Base-by-base conservation (phyloP, 1,140 invertebrate species). In the Coptotermes formosanus region DNA sequence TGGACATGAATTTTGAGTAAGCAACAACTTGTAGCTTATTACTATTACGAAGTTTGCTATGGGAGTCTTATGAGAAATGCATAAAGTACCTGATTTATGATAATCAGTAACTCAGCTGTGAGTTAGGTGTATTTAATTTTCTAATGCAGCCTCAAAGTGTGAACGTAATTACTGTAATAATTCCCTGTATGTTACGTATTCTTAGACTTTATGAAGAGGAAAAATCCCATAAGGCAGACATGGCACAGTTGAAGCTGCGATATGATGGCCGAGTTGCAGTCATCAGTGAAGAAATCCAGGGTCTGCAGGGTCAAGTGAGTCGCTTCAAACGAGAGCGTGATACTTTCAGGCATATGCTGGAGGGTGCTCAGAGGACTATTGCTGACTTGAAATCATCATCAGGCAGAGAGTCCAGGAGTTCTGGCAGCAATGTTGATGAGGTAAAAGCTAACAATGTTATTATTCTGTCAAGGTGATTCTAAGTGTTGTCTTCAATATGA, bases 281-380 rank as follows among this genome's bases (percentile, higher is more conserved):
- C 25, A 94, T 99, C 88, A 94, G 95, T 87, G 96, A 96, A 86
- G 98, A 99, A 91, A 93, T 98, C 23, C 95, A 96, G 86, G 94
- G 95, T 2, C 92, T 98, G 88, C 96, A 98, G 90, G 94, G 94
- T 86, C 95, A 97, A 91, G 92, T 95, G 87, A 91, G 91, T 90
- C 93, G 96, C 88, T 97, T 98, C 89, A 97, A 97, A 89, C 92
- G 95, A 86, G 97, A 99, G 91, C 93, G 97, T 75, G 97, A 98
- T 89, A 96, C 96, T 48, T 98, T 97, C 88, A 97, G 97, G 88
- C 96, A 98, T 89, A 97, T 98, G 95, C 89, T 98, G 48, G 96
- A 98, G 89, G 94, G 94, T 30, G 96, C 96, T 0, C 96, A 96
- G 89, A 96, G 95, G 91, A 96, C 94, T 30, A 96, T 97, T 86